Evolutionary conservation across 2,113 vertebrate species (phyloP).

Genomic region (Chloropsis cyanopogon): DNA sequence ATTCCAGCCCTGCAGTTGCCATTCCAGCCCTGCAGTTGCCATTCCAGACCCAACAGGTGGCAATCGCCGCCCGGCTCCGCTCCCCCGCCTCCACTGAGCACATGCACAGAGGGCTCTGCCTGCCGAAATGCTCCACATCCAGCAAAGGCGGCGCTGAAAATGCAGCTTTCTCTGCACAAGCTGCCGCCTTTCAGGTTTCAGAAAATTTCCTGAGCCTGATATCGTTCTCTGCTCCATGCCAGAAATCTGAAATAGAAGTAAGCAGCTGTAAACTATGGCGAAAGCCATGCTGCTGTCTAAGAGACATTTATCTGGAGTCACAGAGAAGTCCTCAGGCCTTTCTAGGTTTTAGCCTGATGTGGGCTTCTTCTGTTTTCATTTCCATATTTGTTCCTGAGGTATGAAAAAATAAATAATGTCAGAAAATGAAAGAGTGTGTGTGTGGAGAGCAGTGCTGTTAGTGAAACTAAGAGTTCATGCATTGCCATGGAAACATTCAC

Average conservation of each 20-base stretch:
- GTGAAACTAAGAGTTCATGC: constrained; percentile 44
- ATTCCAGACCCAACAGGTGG: constrained; percentile 32
- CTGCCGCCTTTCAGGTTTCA: background rate
- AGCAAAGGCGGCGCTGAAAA: background rate
- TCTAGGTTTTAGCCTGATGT: background rate
- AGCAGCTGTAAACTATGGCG: rapidly evolving
- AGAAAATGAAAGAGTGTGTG: background rate
- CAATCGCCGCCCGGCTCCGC: background rate
- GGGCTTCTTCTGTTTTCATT: background rate
- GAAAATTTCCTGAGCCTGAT: background rate
- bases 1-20: rapidly evolving
- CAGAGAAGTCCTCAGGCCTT: background rate
- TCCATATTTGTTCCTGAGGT: background rate
- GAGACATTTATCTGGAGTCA: background rate
- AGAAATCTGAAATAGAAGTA: background rate
- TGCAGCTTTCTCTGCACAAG: background rate
- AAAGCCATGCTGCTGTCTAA: background rate
- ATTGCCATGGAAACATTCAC: constrained; percentile 63
- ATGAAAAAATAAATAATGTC: background rate
- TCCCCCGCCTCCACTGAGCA: background rate
- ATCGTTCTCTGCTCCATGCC: background rate
- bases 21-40: background rate
- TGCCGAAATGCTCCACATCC: background rate
- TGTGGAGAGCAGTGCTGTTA: background rate
- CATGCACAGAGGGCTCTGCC: background rate